phyloP scores from a whole-genome alignment of 2,797 vertebrate genomes.

The Spinus pinus region DNA sequence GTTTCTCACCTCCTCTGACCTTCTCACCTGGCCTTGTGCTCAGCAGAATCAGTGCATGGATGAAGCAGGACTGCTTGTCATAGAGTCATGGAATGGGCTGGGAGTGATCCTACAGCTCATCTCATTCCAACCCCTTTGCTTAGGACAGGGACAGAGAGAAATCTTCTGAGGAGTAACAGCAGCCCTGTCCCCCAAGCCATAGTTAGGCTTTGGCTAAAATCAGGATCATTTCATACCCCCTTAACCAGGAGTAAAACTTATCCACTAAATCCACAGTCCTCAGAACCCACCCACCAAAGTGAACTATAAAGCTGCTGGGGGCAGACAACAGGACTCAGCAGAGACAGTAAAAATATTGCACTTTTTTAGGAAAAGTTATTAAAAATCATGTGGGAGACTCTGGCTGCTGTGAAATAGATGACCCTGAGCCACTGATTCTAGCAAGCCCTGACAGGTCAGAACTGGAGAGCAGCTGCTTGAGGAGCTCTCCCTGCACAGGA shows the following conservation, averaged over 20 bases:
- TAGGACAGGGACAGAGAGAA: not conserved
- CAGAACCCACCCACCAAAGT: not conserved
- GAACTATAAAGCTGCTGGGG: not conserved
- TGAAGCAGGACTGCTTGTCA: not conserved
- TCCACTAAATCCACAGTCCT: not conserved
- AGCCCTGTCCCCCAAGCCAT: not conserved
- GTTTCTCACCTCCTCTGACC: not conserved
- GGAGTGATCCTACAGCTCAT: not conserved
- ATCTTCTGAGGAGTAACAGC: not conserved
- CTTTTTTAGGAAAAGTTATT: not conserved
- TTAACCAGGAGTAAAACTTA: not conserved
- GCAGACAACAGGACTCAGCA: not conserved
- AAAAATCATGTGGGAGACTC: not conserved
- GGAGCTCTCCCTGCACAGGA: not conserved
- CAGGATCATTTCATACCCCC: not conserved
- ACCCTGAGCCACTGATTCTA: not conserved
- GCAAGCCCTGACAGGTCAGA: not conserved
- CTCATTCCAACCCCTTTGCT: not conserved
- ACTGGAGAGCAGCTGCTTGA: not conserved
- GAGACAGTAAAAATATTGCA: not conserved
- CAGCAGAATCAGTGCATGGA: not conserved
- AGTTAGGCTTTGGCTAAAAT: not conserved
- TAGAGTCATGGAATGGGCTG: not conserved
- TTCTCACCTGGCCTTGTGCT: not conserved
- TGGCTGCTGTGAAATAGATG: not conserved